Percentiles rank a stretch among this genome's conserved stretches.
Conservation (phyloP, 92 coral and sea anemone species). For the Hydrozoanthus gracilis region DNA sequence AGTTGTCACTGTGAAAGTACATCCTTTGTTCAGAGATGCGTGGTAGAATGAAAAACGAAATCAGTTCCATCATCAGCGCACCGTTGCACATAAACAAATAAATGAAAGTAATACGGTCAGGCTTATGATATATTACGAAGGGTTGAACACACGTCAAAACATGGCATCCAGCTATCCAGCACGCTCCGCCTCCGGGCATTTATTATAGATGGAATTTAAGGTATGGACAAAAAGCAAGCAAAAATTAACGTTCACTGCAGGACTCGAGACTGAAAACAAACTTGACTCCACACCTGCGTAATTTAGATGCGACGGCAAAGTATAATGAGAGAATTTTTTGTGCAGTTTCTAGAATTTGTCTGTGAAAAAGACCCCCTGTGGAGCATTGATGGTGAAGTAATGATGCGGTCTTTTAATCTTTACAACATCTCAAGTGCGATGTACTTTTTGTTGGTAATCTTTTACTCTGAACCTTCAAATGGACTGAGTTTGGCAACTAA, state of each 20-base stretch:
- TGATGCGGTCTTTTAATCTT: background rate
- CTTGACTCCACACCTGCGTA: background rate
- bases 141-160: background rate
- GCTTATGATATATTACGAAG: background rate
- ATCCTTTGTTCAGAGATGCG: background rate
- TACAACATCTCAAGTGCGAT: background rate
- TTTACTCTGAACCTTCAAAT: background rate
- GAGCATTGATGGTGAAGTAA: background rate
- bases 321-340: background rate
- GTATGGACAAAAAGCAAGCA: background rate
- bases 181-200: background rate
- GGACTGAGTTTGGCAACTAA: background rate
- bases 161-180: background rate
- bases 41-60: background rate
- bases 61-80: too few species aligned
- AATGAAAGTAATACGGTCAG: background rate
- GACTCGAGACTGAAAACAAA: background rate
- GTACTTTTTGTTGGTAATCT: background rate
- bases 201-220: background rate
- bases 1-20: background rate
- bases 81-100: background rate
- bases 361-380: background rate
- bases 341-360: background rate
- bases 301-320: background rate
- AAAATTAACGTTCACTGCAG: background rate